These are phyloP conservation scores for Luscinia luscinia DNA, from an alignment of 2,797 vertebrate species.

Conservation along the genomic window DNA sequence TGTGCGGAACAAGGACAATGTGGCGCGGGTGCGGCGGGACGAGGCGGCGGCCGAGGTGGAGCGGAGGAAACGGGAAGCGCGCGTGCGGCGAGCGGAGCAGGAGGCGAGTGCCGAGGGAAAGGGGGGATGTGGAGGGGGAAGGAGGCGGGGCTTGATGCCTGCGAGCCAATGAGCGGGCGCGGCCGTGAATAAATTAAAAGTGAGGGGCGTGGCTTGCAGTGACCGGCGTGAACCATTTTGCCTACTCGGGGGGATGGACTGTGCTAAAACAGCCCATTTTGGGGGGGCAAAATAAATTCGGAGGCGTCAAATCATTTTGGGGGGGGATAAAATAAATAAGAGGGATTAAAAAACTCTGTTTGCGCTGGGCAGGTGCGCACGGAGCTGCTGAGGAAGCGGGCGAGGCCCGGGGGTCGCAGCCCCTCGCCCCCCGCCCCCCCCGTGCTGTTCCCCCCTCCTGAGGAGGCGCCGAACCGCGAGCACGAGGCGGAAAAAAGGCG, in stretches of 20 bases:
- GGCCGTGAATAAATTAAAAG: too few relatives aligned
- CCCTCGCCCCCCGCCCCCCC: neutral
- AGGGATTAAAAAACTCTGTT: too few relatives aligned
- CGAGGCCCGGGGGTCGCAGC: neutral
- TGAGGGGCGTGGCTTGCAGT: too few relatives aligned
- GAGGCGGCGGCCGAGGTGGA: neutral
- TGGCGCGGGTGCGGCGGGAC: neutral
- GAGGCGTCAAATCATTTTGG: too few relatives aligned
- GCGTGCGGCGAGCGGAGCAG: neutral
- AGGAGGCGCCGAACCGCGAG: too few relatives aligned
- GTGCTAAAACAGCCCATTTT: too few relatives aligned
- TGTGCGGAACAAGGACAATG: neutral
- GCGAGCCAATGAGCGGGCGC: neutral
- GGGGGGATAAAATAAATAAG: too few relatives aligned
- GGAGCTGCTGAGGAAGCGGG: neutral
- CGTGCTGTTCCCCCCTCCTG: neutral
- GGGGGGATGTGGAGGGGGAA: neutral
- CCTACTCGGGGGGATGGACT: too few relatives aligned
- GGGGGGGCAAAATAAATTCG: too few relatives aligned
- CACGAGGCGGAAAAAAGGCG: too few relatives aligned
- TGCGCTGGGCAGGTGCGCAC: neutral
- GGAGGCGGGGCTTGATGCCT: fast-evolving
- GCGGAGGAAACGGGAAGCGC: neutral
- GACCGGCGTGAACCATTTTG: too few relatives aligned
- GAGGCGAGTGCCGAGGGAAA: neutral